phyloP scores from a whole-genome alignment of 2,113 vertebrate genomes.

The Hippopotamus amphibius region DNA sequence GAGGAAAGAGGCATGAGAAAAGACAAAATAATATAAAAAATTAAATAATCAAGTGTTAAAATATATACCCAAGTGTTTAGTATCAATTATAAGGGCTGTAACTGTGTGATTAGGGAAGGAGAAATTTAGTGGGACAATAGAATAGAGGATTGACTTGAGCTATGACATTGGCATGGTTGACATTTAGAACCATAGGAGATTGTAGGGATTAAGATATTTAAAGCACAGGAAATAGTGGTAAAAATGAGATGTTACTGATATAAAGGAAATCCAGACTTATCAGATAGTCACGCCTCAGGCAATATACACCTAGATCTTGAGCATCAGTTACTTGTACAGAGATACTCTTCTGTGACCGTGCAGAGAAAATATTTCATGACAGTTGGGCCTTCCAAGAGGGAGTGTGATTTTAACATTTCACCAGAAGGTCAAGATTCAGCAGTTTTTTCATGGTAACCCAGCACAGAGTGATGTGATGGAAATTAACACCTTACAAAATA shows the following conservation, averaged over 20 bases:
- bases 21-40: background rate
- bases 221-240: background rate
- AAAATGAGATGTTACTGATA: constrained; percentile 28
- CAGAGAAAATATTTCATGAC: background rate
- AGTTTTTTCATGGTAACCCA: constrained; percentile 5
- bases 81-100: background rate
- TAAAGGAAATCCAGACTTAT: background rate
- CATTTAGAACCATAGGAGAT: background rate
- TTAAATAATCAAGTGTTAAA: background rate
- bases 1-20: background rate
- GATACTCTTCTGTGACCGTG: background rate
- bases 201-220: background rate
- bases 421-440: constrained; percentile 55
- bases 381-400: background rate
- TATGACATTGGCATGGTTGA: background rate
- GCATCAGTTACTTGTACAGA: background rate
- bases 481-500: constrained; percentile 84
- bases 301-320: background rate
- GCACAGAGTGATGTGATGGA: constrained; percentile 86
- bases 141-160: background rate
- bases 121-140: too few relatives aligned
- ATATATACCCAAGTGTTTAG: background rate
- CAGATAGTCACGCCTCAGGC: background rate
- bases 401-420: constrained; percentile 59
- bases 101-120: background rate